Percentiles rank a stretch among this genome's conserved stretches.
phyloP scores from a whole-genome alignment of 2,888 invertebrate species.

The Troides helena region DNA sequence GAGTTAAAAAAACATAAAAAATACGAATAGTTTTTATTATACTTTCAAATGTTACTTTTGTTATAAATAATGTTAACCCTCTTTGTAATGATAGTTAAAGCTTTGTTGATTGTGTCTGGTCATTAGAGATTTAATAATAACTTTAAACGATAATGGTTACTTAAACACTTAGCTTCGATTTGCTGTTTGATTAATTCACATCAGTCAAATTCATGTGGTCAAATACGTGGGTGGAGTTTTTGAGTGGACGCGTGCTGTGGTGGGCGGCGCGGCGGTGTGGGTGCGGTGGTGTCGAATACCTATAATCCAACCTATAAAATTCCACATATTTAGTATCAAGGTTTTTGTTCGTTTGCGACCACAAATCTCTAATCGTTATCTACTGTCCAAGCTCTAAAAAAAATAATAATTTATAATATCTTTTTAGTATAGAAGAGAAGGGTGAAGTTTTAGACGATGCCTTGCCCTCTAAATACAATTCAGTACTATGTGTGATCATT shows the following conservation, averaged over 20 bases:
- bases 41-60: no score
- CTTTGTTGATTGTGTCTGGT: background rate
- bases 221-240: constrained; percentile 22
- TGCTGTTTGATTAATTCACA: constrained; percentile 19
- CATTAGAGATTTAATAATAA: constrained; percentile 3
- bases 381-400: no score
- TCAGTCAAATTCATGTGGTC: constrained; percentile 19
- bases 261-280: constrained; percentile 22
- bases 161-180: constrained; percentile 11
- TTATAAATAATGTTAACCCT: background rate
- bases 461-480: background rate
- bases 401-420: no score
- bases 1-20: no score
- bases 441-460: no score
- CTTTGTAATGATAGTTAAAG: background rate
- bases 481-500: background rate
- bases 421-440: no score
- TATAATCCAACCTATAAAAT: constrained; percentile 1
- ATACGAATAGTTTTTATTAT: no score
- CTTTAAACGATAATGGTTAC: constrained; percentile 1
- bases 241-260: constrained; percentile 21
- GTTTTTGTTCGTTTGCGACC: background rate
- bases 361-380: background rate
- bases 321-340: background rate
- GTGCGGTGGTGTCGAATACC: constrained; percentile 4